A percentile compares a stretch with the other conserved stretches of the same genome.
Evolutionary conservation across 2,888 invertebrate genomes (phyloP).

Genomic region (Alsophila aescularia): DNA sequence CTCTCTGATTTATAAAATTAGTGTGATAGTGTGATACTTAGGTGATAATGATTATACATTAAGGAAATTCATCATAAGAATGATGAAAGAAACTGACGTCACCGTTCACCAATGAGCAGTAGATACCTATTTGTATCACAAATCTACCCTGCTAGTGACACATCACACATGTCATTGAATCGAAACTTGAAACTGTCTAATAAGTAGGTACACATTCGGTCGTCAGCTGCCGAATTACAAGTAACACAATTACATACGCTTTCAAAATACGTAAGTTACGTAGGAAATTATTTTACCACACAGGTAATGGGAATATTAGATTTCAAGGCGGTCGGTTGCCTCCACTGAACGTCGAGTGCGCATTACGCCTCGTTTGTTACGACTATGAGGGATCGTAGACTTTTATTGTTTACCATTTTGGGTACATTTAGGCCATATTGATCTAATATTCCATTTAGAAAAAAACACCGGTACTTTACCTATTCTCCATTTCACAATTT

Average conservation of each 20-base stretch:
- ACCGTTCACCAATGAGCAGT: too few relatives aligned
- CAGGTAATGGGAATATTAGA: constrained; percentile 33
- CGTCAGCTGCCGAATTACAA: constrained; percentile 21
- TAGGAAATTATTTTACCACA: constrained; percentile 34
- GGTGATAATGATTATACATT: too few relatives aligned
- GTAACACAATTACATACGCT: constrained; percentile 28
- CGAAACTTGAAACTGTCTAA: neutral
- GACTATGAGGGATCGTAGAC: neutral
- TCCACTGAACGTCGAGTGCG: constrained; percentile 1
- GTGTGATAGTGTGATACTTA: too few relatives aligned
- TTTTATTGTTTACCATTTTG: constrained; percentile 9
- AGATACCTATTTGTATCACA: too few relatives aligned
- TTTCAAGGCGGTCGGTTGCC: constrained; percentile 25
- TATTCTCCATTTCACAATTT: neutral
- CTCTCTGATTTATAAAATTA: too few relatives aligned
- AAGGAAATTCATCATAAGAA: too few relatives aligned
- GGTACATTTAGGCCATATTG: neutral
- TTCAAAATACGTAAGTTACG: constrained; percentile 28
- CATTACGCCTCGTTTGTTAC: neutral
- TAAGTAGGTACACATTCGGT: neutral
- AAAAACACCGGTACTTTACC: neutral
- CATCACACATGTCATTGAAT: neutral
- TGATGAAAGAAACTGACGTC: too few relatives aligned
- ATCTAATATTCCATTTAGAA: neutral
- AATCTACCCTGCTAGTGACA: neutral